phyloP scores from a whole-genome alignment of 2,888 invertebrate species.

The Cheiracanthium punctorium region DNA sequence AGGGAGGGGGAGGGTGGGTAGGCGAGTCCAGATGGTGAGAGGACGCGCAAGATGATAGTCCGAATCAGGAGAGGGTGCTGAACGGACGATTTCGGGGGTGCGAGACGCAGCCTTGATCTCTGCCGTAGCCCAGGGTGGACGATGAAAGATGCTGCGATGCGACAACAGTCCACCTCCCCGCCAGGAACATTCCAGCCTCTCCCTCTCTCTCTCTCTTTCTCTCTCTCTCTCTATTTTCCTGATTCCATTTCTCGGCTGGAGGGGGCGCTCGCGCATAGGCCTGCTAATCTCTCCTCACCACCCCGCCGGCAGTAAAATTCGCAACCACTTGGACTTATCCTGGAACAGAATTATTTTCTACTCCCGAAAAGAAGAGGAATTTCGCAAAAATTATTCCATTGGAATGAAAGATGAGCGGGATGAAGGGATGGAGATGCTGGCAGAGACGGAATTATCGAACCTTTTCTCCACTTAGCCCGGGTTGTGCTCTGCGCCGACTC shows the following conservation, averaged over 20 bases:
- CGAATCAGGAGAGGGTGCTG: constrained; percentile 14
- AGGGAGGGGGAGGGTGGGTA: neutral
- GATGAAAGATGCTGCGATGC: constrained; percentile 61
- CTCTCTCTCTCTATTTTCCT: no score
- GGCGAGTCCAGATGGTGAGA: neutral
- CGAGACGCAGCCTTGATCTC: constrained; percentile 41
- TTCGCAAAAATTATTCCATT: neutral
- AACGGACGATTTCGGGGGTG: constrained; percentile 31
- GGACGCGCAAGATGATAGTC: constrained; percentile 15
- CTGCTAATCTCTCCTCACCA: neutral
- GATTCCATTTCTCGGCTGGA: constrained; percentile 18
- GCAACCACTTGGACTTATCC: neutral
- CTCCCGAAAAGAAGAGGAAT: neutral
- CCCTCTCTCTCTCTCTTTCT: constrained; percentile 41
- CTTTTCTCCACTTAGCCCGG: constrained; percentile 17
- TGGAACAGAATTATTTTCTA: neutral
- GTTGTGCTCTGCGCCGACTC: constrained; percentile 47
- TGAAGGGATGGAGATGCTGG: neutral
- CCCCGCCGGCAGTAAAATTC: neutral
- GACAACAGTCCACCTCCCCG: constrained; percentile 59
- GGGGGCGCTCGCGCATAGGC: constrained; percentile 57
- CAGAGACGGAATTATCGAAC: constrained; percentile 32
- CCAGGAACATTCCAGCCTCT: constrained; percentile 54
- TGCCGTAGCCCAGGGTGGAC: constrained; percentile 43
- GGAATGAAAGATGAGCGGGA: neutral